These are phyloP conservation scores for Rhabdomys dilectus DNA, from an alignment of 2,113 vertebrate genomes.

Conservation along the genomic window DNA sequence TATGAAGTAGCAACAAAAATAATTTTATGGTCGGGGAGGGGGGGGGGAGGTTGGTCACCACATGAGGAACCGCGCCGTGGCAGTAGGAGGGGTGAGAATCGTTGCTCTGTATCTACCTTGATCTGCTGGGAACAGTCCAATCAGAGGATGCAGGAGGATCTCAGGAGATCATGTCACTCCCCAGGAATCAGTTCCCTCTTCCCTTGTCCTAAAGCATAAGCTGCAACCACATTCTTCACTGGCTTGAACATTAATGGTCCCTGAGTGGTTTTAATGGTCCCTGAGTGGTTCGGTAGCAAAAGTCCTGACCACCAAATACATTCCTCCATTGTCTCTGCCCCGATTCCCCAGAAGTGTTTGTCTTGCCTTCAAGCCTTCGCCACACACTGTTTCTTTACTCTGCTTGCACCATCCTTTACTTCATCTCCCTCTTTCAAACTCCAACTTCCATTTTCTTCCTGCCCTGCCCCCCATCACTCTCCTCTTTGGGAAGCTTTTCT, in stretches of 20 bases:
- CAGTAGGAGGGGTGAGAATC: neutral
- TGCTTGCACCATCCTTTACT: neutral
- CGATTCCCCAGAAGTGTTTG: neutral
- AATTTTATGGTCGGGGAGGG: neutral
- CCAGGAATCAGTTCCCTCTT: neutral
- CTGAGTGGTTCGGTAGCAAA: neutral
- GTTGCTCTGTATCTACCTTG: neutral
- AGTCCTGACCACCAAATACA: neutral
- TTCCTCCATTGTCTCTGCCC: neutral
- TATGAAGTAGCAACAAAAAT: neutral
- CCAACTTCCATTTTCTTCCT: neutral
- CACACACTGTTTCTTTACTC: rapidly evolving
- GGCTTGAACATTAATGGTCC: neutral
- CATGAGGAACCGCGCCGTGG: neutral
- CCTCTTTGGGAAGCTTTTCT: neutral
- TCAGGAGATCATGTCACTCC: neutral
- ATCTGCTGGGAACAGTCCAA: neutral
- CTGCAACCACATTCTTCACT: neutral
- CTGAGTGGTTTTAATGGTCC: neutral
- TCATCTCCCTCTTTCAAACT: neutral
- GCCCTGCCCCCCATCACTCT: neutral
- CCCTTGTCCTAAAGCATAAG: neutral
- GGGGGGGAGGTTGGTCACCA: neutral
- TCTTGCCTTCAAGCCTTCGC: neutral
- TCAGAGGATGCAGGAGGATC: rapidly evolving